Percentiles rank a stretch among this genome's conserved stretches.
These are phyloP conservation scores for Caenorhabditis inopinata DNA, from an alignment of 1,140 invertebrate species.

Conservation along the genomic window DNA sequence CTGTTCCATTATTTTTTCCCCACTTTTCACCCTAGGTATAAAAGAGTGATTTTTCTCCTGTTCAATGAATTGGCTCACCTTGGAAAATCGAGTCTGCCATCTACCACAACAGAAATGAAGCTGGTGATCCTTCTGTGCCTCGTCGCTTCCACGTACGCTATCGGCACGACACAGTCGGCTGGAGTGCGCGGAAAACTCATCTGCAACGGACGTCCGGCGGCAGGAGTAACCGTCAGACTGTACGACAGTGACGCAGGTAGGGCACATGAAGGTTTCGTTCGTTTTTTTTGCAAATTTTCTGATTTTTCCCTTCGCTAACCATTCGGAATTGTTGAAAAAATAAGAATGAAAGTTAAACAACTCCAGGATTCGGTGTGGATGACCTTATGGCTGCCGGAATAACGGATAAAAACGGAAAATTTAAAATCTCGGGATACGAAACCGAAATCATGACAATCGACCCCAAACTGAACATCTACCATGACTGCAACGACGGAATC, in stretches of 20 bases:
- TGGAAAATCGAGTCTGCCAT: too few species aligned
- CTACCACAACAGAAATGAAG: slow-evolving; percentile 36
- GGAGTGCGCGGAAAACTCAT: slow-evolving; percentile 41
- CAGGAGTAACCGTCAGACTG: slow-evolving; percentile 13
- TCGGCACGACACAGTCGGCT: slow-evolving; percentile 36
- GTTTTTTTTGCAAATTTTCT: not conserved
- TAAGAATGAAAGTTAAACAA: too few species aligned
- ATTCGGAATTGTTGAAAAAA: too few species aligned
- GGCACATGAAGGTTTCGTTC: too few species aligned
- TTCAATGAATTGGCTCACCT: too few species aligned
- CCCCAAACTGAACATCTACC: slow-evolving; percentile 53
- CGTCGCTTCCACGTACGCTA: not conserved
- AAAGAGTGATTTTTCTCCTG: too few species aligned
- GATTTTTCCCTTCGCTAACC: too few species aligned
- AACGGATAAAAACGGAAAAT: slow-evolving; percentile 49
- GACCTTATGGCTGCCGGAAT: slow-evolving; percentile 48
- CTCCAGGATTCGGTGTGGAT: slow-evolving; percentile 40
- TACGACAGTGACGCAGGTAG: slow-evolving; percentile 11
- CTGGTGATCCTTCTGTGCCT: slow-evolving; percentile 23
- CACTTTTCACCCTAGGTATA: too few species aligned
- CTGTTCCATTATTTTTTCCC: too few species aligned
- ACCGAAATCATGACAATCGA: slow-evolving; percentile 48
- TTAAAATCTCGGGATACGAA: slow-evolving; percentile 42
- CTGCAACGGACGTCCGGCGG: slow-evolving; percentile 34
- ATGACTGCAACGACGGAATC: slow-evolving; percentile 49